These are phyloP conservation scores for Candidula unifasciata DNA, from an alignment of 2,888 invertebrate genomes.

Conservation along the genomic window DNA sequence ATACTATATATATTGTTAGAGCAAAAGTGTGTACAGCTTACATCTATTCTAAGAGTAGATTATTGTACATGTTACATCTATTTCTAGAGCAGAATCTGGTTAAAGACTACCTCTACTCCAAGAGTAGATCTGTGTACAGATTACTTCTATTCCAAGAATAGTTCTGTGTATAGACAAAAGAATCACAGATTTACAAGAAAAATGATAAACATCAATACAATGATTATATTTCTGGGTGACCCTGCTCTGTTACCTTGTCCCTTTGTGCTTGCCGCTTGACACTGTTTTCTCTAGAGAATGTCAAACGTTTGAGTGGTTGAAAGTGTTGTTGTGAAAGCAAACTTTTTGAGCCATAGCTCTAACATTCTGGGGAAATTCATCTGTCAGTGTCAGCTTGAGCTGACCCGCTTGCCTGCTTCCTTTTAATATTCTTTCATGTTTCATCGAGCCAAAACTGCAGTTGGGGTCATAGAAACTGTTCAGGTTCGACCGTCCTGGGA, in stretches of 20 bases:
- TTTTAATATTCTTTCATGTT: background rate
- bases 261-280: background rate
- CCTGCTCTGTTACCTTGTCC: background rate
- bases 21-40: no score
- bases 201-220: no score
- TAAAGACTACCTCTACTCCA: no score
- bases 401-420: background rate
- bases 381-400: conserved; percentile 1
- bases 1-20: no score
- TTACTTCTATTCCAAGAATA: no score
- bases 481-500: conserved; percentile 7
- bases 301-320: conserved; percentile 19
- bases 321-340: conserved; percentile 22
- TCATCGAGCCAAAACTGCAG: conserved; percentile 22
- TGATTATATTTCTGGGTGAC: no score
- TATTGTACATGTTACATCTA: no score
- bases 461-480: conserved; percentile 9
- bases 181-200: no score
- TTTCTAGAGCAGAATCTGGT: no score
- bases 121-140: no score
- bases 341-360: conserved; percentile 13
- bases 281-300: background rate
- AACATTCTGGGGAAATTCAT: conserved; percentile 18
- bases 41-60: no score
- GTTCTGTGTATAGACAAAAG: no score